phyloP scores from a whole-genome alignment of 2,888 invertebrate species.

The Sphecodes monilicornis region DNA sequence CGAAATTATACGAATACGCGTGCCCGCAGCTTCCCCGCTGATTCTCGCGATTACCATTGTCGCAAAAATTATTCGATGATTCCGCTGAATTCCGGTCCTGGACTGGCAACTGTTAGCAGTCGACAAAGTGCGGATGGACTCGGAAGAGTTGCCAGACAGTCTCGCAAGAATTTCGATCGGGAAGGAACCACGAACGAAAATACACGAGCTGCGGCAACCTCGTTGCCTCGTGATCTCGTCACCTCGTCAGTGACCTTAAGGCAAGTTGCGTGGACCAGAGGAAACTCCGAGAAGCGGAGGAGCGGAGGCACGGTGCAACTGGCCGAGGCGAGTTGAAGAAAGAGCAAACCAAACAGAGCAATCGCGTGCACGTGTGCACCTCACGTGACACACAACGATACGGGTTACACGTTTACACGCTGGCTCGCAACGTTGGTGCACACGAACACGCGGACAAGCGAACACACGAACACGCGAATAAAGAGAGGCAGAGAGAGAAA shows the following conservation, averaged over 20 bases:
- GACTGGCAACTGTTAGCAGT: neutral
- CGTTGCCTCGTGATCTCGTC: slow-evolving; percentile 1
- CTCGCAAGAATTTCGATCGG: neutral
- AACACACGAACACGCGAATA: neutral
- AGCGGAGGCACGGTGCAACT: slow-evolving; percentile 20
- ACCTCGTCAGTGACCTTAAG: neutral
- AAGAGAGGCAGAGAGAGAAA: neutral
- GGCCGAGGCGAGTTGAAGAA: slow-evolving; percentile 53
- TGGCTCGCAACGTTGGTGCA: neutral
- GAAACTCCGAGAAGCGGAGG: slow-evolving; percentile 5
- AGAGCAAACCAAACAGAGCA: slow-evolving; percentile 46
- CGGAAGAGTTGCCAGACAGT: neutral
- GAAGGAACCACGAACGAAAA: neutral
- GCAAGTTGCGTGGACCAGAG: slow-evolving; percentile 12
- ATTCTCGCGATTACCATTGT: neutral
- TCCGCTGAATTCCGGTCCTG: neutral
- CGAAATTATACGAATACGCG: neutral
- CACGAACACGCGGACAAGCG: neutral
- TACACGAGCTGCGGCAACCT: neutral
- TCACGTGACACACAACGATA: slow-evolving; percentile 45
- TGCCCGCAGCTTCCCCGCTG: neutral
- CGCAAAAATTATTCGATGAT: neutral
- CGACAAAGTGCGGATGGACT: neutral
- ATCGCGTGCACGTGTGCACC: slow-evolving; percentile 41
- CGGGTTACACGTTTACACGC: neutral